These are phyloP conservation scores for Drosophila paramelanica DNA, from an alignment of 2,888 invertebrate species.

Conservation along the genomic window DNA sequence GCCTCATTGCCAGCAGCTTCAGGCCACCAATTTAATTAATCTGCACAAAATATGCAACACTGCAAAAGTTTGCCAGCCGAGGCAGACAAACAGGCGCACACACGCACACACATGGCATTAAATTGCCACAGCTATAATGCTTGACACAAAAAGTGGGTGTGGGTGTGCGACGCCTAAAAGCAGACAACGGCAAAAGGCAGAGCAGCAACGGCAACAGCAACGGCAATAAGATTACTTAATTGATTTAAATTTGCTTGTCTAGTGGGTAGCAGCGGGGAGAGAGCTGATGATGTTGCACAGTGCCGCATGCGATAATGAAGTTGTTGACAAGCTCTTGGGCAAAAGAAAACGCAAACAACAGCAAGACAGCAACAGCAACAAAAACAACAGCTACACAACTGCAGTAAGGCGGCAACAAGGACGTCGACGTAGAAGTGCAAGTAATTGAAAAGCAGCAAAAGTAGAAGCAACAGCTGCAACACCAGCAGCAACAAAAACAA, in stretches of 20 bases:
- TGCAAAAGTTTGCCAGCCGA: conserved; percentile 69
- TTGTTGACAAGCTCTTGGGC: conserved; percentile 75
- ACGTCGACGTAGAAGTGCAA: conserved; percentile 51
- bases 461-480: conserved; percentile 34
- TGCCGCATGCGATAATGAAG: conserved; percentile 73
- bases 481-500: conserved; percentile 28
- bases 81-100: conserved; percentile 35
- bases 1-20: conserved; percentile 39
- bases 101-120: conserved; percentile 35
- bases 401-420: conserved; percentile 10
- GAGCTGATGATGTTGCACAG: conserved; percentile 64
- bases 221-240: conserved; percentile 76
- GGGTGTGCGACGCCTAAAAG: conserved; percentile 54
- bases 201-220: conserved; percentile 16
- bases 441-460: conserved; percentile 69
- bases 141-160: conserved; percentile 62
- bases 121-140: conserved; percentile 66
- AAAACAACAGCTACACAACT: conserved; percentile 5
- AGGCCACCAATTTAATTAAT: conserved; percentile 77
- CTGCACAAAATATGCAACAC: conserved; percentile 77
- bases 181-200: conserved; percentile 56
- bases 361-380: conserved; percentile 38
- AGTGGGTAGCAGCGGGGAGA: conserved; percentile 32
- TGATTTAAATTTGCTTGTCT: conserved; percentile 78
- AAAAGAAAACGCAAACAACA: conserved; percentile 64